Conservation (phyloP, 2,797 vertebrate genomes). For the Leuciscus waleckii region DNA sequence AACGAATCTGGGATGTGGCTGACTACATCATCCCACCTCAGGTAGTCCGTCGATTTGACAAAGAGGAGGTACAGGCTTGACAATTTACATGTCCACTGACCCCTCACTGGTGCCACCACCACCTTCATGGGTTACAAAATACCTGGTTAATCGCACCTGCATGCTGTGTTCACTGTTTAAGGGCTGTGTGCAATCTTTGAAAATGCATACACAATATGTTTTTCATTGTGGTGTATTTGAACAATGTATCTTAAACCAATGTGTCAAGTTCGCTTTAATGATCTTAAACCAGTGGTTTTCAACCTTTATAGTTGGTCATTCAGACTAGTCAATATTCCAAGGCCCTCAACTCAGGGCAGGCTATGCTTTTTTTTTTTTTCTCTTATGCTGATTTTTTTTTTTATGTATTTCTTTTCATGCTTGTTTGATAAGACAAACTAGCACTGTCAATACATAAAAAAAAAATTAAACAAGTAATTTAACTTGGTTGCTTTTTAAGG, state of each 20-base stretch:
- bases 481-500: not conserved
- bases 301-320: not conserved
- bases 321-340: not conserved
- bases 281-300: not conserved
- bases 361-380: too few species aligned
- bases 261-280: not conserved
- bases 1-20: slow-evolving; percentile 79
- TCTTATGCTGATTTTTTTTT: too few species aligned
- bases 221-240: not conserved
- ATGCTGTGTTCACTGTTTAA: not conserved
- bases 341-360: not conserved
- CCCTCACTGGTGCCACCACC: not conserved
- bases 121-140: not conserved
- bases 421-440: not conserved
- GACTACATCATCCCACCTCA: slow-evolving; percentile 82
- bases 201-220: not conserved
- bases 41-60: slow-evolving; percentile 68
- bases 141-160: not conserved
- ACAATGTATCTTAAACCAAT: not conserved
- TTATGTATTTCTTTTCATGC: not conserved
- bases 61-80: slow-evolving; percentile 52
- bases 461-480: not conserved
- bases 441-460: not conserved
- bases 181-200: not conserved
- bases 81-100: not conserved